phyloP scores from a whole-genome alignment of 2,888 invertebrate species.

The Pherbina coryleti region DNA sequence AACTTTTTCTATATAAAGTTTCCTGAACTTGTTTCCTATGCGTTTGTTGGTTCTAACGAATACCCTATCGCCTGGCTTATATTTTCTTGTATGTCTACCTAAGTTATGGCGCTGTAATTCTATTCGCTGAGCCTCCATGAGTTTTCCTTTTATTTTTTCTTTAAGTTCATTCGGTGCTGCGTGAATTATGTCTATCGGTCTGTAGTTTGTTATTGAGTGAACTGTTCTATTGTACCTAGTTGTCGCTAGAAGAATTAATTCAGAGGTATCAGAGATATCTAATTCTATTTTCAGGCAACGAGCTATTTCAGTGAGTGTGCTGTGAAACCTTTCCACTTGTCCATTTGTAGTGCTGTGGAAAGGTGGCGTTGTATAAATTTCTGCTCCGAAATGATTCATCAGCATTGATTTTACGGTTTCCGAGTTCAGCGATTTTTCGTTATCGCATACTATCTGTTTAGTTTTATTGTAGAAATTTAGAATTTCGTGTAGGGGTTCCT shows the following conservation, averaged over 20 bases:
- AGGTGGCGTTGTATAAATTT: slow-evolving; percentile 32
- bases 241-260: slow-evolving; percentile 40
- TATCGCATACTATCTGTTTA: slow-evolving; percentile 38
- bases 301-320: slow-evolving; percentile 42
- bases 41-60: not conserved
- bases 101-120: too few species aligned
- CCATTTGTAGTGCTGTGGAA: slow-evolving; percentile 45
- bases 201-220: slow-evolving; percentile 39
- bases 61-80: slow-evolving; percentile 1
- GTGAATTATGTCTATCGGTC: slow-evolving; percentile 26
- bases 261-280: slow-evolving; percentile 37
- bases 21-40: not conserved
- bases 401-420: slow-evolving; percentile 29
- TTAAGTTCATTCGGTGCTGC: not conserved
- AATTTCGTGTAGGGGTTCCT: not conserved
- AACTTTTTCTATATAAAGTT: not conserved
- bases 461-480: slow-evolving; percentile 37
- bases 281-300: slow-evolving; percentile 44
- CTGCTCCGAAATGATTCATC: slow-evolving; percentile 35
- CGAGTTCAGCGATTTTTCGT: slow-evolving; percentile 37
- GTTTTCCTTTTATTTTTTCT: too few species aligned
- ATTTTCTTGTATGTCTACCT: not conserved
- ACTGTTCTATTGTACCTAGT: slow-evolving; percentile 41
- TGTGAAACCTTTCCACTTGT: slow-evolving; percentile 44
- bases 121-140: too few species aligned